A percentile compares a stretch with the other conserved stretches of the same genome.
These are phyloP conservation scores for Amyelois transitella DNA, from an alignment of 1,140 invertebrate genomes.

Conservation along the genomic window DNA sequence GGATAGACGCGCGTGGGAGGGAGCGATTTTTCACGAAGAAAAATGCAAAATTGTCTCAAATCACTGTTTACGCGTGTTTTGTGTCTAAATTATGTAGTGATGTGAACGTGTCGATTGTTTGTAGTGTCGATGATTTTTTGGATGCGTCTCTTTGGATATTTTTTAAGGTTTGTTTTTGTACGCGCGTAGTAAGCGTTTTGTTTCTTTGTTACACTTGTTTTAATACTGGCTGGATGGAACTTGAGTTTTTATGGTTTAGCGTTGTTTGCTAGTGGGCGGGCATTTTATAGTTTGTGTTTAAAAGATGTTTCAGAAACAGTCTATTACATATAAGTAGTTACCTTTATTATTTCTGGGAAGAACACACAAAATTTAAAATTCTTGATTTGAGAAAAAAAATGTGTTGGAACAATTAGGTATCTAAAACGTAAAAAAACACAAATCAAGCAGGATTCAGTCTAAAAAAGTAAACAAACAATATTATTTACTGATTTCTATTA, in stretches of 20 bases:
- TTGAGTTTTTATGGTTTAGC: not conserved
- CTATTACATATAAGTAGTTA: no score
- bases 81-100: not conserved
- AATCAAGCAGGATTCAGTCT: no score
- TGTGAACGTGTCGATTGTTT: not conserved
- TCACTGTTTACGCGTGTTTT: not conserved
- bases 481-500: no score
- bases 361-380: no score
- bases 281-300: no score
- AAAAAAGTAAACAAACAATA: no score
- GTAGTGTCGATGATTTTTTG: not conserved
- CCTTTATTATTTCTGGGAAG: no score
- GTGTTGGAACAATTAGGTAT: no score
- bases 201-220: not conserved
- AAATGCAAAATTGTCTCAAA: not conserved
- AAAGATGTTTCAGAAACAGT: no score
- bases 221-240: not conserved
- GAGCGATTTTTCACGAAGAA: not conserved
- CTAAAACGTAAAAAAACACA: no score
- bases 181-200: not conserved
- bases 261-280: not conserved
- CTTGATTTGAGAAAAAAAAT: no score
- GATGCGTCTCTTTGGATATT: not conserved
- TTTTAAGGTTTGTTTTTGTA: conserved; percentile 1
- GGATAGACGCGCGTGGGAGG: conserved; percentile 7